Conservation (phyloP, 2,888 invertebrate genomes). For the Tromatobia lineatoria region DNA sequence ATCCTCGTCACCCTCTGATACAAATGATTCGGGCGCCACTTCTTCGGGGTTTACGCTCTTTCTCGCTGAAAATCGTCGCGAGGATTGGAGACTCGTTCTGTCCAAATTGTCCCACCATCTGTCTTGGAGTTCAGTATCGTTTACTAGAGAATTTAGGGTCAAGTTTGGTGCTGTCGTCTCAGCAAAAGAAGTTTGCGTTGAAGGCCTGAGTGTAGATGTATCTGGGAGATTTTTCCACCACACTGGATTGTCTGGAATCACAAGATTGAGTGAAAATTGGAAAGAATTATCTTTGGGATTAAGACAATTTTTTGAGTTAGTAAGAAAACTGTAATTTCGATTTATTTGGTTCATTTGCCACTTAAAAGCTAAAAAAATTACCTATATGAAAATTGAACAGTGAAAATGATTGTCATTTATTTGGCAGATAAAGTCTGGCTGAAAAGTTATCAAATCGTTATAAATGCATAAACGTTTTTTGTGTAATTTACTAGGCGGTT, state of each 20-base stretch:
- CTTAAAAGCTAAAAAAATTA: too few relatives aligned
- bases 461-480: too few relatives aligned
- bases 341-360: neutral
- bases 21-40: neutral
- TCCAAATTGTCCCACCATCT: slow-evolving; percentile 62
- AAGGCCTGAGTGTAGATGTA: slow-evolving; percentile 32
- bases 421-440: too few relatives aligned
- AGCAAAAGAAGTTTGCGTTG: slow-evolving; percentile 12
- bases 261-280: neutral
- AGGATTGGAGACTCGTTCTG: slow-evolving; percentile 25
- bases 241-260: slow-evolving; percentile 58
- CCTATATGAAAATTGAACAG: too few relatives aligned
- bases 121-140: neutral
- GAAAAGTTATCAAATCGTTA: too few relatives aligned
- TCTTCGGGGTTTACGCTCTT: slow-evolving; percentile 16
- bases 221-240: slow-evolving; percentile 62
- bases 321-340: neutral
- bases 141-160: slow-evolving; percentile 20
- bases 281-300: neutral
- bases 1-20: slow-evolving; percentile 42
- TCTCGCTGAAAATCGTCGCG: slow-evolving; percentile 26
- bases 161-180: slow-evolving; percentile 43
- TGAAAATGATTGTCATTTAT: too few relatives aligned
- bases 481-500: too few relatives aligned
- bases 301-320: neutral